phyloP scores from a whole-genome alignment of 92 coral and sea anemone genomes.

The Parazoanthus darwini region DNA sequence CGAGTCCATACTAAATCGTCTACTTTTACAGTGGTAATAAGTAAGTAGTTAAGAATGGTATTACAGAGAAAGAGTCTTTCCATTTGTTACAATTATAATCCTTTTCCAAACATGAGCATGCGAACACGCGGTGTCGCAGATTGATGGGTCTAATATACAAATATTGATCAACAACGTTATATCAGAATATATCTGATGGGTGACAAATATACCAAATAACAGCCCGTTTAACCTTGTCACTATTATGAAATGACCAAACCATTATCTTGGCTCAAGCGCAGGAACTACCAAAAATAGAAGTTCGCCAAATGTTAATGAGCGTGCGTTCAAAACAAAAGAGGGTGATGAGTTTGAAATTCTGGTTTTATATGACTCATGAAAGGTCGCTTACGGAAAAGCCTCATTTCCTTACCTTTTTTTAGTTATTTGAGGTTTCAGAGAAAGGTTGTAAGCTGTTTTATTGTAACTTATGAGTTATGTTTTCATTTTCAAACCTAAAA shows the following conservation, averaged over 20 bases:
- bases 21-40: background rate
- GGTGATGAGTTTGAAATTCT: conserved; percentile 25
- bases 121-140: background rate
- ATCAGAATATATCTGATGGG: conserved; percentile 25
- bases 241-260: conserved; percentile 9
- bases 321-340: background rate
- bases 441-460: background rate
- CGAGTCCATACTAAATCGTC: background rate
- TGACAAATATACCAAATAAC: conserved; percentile 22
- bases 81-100: background rate
- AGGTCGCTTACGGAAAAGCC: background rate
- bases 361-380: background rate
- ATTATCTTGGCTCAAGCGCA: conserved; percentile 16
- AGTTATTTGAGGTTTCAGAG: background rate
- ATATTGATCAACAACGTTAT: conserved; percentile 25
- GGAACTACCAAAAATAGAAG: conserved; percentile 41
- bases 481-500: background rate
- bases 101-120: conserved; percentile 40
- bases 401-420: background rate
- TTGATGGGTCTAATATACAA: conserved; percentile 30
- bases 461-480: background rate
- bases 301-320: background rate
- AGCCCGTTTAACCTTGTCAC: conserved; percentile 29
- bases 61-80: background rate
- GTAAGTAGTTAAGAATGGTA: background rate